Base-by-base conservation (phyloP, 2,797 vertebrate species). In the Nannoperca obscura region DNA sequence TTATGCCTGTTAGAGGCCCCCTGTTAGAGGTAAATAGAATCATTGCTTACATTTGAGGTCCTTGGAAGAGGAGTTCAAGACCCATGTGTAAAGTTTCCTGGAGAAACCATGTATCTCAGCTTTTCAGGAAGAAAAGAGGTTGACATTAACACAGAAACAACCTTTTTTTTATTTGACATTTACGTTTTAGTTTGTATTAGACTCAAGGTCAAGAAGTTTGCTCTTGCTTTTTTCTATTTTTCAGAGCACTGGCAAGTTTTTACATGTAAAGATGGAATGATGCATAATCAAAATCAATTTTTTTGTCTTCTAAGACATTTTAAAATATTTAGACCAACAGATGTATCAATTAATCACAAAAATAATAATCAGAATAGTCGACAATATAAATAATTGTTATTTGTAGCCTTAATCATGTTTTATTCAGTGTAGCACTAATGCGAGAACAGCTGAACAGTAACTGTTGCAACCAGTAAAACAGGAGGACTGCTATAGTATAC, bases 1-100 rank as follows among this genome's bases (percentile, higher is more conserved):
- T 96, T 96, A 96, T 91, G 87, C 92, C 83, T 94, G 91, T 86
- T 90, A 62, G 90, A 92, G 94, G 94, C 94, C 94, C 92, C 91
- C 93, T 92, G 91, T 94, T 27, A 27, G 91, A 93, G 89, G 94
- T 95, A 93, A 96, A 95, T 92, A 93, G 91, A 93, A 88, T 85
- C 64, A 49, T 84, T 95, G 95, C 92, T 95, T 96, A 96, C 93
- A 94, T 94, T 94, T 82, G 76, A 80, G 80, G 89, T 92, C 84
- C 76, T 90, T 78, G 78, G 85, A 79, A 82, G 89, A 88, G 84
- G 75, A 62, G 86, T 84, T 92, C 88, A 85, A 85, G 88, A 82
- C 84, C 88, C 36, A 4, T 67, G 86, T 84, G 84, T 86, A 81
- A 84, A 90, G 88, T 85, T 71, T 38, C n/a, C 65, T 10, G 72